Evolutionary conservation across 2,797 vertebrate species (phyloP), one percentile per base, ranked within the genome.

Genomic region (Spondyliosoma cantharus): DNA sequence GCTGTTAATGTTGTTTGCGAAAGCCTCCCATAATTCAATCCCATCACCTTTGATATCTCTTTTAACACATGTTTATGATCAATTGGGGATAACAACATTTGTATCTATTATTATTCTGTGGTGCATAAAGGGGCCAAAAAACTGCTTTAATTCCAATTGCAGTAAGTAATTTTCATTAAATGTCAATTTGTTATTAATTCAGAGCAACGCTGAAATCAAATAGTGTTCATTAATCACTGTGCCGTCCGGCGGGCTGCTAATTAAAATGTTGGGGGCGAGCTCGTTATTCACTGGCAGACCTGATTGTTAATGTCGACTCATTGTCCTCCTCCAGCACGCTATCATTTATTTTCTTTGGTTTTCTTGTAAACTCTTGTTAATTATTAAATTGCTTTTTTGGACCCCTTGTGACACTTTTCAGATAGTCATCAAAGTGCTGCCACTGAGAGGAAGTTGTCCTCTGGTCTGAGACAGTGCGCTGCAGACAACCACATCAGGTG

Each of bases 141-240:
- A 90, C 82, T 76, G 89, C 84, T 94, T 95, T 94, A 91, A 94
- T 95, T 95, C 91, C 92, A 91, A 93, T 92, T 93, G 93, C 89
- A 87, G 93, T 94, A 93, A 95, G 95, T 95, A 94, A 95, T 95
- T 95, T 95, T 95, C 93, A 95, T 95, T 96, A 95, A 95, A 96
- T 95, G 95, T 95, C 94, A 95, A 95, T 96, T 95, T 95, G 93
- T 94, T 95, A 95, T 96, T 95, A 96, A 96, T 96, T 95, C 94
- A 91, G 93, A 94, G 93, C 94, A 95, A 95, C 91, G 91, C 94
- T 93, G 93, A 95, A 95, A 95, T 95, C 94, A 95, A 95, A 96
- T 95, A 94, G 94, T 94, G 93, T 94, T 94, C 95, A 96, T 96
- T 96, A 96, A 96, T 96, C 95, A 95, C 94, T 76, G 90, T 87